phyloP scores from a whole-genome alignment of 1,140 invertebrate species.

The Sarcophaga peregrina region DNA sequence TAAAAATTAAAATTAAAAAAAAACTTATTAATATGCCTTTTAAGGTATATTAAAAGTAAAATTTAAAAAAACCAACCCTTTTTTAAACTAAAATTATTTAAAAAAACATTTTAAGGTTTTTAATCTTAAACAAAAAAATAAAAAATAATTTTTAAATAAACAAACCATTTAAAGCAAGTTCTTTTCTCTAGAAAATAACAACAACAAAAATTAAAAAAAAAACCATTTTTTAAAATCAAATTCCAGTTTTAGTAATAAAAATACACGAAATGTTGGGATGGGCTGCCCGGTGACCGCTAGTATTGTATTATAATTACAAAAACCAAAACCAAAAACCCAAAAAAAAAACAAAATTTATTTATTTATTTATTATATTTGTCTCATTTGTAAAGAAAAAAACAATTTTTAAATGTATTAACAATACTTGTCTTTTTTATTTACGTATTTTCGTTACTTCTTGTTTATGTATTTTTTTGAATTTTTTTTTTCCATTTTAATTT shows the following conservation, averaged over 20 bases:
- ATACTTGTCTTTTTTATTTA: conserved; percentile 33
- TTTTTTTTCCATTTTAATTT: neutral
- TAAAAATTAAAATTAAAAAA: too few species aligned
- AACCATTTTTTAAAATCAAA: neutral
- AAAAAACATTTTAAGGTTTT: too few species aligned
- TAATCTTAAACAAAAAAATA: too few species aligned
- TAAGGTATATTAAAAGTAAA: too few species aligned
- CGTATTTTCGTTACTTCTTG: conserved; percentile 4
- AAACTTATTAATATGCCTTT: too few species aligned
- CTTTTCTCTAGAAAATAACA: too few species aligned
- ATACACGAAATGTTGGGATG: conserved; percentile 66
- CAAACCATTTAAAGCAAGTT: too few species aligned
- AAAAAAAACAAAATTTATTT: conserved; percentile 41
- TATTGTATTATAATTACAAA: conserved; percentile 40
- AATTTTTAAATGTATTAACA: conserved; percentile 36
- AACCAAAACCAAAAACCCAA: conserved; percentile 15
- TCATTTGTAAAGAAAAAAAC: conserved; percentile 33
- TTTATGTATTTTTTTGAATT: conserved; percentile 45
- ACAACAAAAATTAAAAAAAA: too few species aligned
- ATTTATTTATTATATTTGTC: conserved; percentile 41
- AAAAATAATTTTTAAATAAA: too few species aligned
- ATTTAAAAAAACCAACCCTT: too few species aligned
- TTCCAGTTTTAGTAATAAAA: conserved; percentile 46
- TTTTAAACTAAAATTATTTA: too few species aligned
- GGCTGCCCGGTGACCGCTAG: conserved; percentile 67